These are phyloP conservation scores for Karalla daura DNA, from an alignment of 2,797 vertebrate species.

Conservation along the genomic window DNA sequence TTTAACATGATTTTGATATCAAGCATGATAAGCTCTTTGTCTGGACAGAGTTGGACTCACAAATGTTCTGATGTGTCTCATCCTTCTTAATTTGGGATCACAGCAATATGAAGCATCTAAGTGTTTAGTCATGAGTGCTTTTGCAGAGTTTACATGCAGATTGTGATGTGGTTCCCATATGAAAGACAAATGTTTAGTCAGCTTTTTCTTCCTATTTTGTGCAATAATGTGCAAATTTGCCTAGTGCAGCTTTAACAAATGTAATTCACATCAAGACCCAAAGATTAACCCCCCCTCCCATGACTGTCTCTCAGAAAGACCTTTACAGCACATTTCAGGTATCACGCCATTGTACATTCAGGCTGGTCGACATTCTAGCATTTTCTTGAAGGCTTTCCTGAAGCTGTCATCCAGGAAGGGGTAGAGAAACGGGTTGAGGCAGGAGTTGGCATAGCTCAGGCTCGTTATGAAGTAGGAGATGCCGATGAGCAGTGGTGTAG, in stretches of 20 bases:
- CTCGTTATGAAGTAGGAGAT: constrained; percentile 91
- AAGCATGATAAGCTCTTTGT: neutral
- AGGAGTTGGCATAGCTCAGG: constrained; percentile 91
- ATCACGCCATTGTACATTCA: constrained; percentile 48
- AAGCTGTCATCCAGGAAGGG: constrained; percentile 91
- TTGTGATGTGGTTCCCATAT: neutral
- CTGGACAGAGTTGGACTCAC: neutral
- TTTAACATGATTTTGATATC: neutral
- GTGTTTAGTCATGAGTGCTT: neutral
- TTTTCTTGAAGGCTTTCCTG: constrained; percentile 86
- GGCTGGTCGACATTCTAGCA: constrained; percentile 83
- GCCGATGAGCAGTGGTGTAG: constrained; percentile 86
- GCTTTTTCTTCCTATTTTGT: neutral
- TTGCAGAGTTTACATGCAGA: neutral
- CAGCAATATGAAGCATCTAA: neutral
- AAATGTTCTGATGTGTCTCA: neutral
- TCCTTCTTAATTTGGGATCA: neutral
- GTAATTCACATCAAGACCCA: neutral
- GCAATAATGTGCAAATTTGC: constrained; percentile 18
- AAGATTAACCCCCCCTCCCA: no score
- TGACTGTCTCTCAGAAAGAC: neutral
- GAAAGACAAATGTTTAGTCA: neutral
- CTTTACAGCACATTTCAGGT: neutral
- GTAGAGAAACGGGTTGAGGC: constrained; percentile 89
- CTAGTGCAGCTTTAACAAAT: constrained; percentile 16